Base-by-base conservation (phyloP, 2,888 invertebrate species). In the Andrena chrysosceles region DNA sequence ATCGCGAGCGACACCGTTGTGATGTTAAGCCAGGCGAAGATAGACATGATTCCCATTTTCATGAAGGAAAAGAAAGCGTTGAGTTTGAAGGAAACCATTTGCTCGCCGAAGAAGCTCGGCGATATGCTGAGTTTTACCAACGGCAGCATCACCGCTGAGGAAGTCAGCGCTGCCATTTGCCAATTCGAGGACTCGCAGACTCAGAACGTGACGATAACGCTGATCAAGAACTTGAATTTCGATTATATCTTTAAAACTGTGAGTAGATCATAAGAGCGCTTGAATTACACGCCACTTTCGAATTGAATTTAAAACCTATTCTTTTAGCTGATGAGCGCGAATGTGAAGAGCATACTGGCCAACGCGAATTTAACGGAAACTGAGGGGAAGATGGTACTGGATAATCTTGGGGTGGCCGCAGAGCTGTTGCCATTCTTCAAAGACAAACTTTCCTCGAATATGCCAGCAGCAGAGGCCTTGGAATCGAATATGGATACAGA, bases 111-210 rank as follows among this genome's bases (percentile, higher is more conserved):
- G 60, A 91, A 92, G 82, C 89, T 93, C 33, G 77, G 84, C 33
- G 91, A 91, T 13, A 91, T 94, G 84, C 77, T 94, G 68, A 89
- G 87, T 76, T 91, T 93, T 54, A 87, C 89, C 54, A 77, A 81
- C 23, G 80, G 82, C 16, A 69, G 83, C 54, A 86, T 90, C 29
- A 90, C 87, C 54, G 89, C 90, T n/a, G 89, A 91, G 52, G 90
- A 92, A 13, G 92, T 95, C n/a, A 92, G 93, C 4, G 93, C 94
- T 0, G 94, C 95, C 90, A 94, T 95, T 89, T 96, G 96, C 63
- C 93, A 91, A 0, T 84, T 95, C n/a, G 85, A 89, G 1, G 95
- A 95, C 29, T 89, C 92, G 0, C 92, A 91, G 8, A 94, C 93
- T 0, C 94, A 94, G 89, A 93, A 94, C 33, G 89, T 95, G 8